Evolutionary conservation across 1,140 invertebrate genomes (phyloP), one percentile per base, ranked within the genome.

Genomic region (Agrypnia vestita): DNA sequence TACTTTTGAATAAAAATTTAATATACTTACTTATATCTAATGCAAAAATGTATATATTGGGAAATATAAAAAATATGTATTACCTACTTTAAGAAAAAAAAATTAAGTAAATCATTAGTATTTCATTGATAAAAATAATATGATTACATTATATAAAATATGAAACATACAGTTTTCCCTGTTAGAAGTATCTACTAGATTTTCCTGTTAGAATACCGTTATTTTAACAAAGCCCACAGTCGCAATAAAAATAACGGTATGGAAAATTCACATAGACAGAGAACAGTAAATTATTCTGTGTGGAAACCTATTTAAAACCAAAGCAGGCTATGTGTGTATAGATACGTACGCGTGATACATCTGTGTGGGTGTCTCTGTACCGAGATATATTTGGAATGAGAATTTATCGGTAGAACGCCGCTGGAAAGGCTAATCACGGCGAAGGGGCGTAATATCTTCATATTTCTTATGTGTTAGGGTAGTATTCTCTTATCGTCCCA

Each of bases 341-440:
- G 25, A 35, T 35, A 35, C 25, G 25, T 35, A 35, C 6, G 25
- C 25, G 12, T 53, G 12, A 1, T 53, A 15, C 15, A 53, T 53
- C 15, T 53, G 51, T 53, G 51, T 53, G 12, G 15, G 12, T 53
- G 12, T 53, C 51, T 53, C 51, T 53, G 12, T 53, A 12, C 51
- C 51, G 25, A 62, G 49, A 74, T 74, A 74, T 74, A 74, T 46
- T 17, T 47, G 53, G 62, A 82, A 82, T 82, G 77, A 82, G 76
- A 82, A 82, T 82, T 82, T 82, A 82, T 82, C 62, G 80, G 55
- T 51, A 51, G 77, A 56, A 79, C 73, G 80, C 80, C 76, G 76
- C 43, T 49, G 71, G 76, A 79, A 79, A 82, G 73, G 73, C 80
- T 82, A 82, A 82, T 82, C 80, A 82, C 80, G 80, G 74, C 67